Base-by-base conservation (phyloP, 2,797 vertebrate species). In the Sphenopsis melanotis region DNA sequence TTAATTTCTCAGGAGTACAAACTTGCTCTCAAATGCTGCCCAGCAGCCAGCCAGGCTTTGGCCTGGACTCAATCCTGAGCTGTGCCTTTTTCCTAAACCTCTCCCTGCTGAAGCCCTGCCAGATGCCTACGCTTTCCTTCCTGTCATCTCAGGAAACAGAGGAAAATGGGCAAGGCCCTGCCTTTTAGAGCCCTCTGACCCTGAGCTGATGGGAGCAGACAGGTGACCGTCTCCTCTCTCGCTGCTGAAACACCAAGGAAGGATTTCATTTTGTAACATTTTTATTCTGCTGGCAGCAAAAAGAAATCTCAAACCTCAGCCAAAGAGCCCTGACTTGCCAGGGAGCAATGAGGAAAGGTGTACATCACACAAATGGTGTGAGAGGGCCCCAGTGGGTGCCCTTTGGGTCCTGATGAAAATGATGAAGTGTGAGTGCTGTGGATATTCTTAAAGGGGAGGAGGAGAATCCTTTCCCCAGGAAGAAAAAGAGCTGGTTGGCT, bases 61-160 rank as follows among this genome's bases (percentile, higher is more conserved):
- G 90, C 94, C 68, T 52, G 65, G 49, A 84, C 42, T 88, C 93
- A 78, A 74, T 60, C 75, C 81, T 59, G 66, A 82, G 80, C 60
- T 74, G 46, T 42, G 65, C 17, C 89, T 93, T 94, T 91, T 92
- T 87, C 94, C 93, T 70, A 81, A 94, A 76, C 57, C 88, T 83
- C 94, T 75, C 70, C 50, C 34, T 41, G 61, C 70, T 93, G 88
- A 91, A 88, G 72, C 0, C 1, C 50, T 83, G 93, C 89, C 94
- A 96, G 80, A 91, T 94, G 61, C 91, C 92, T 80, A 36, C 0
- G 1, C 56, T 83, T 68, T 63, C 74, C 64, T 89, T 96, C 81
- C 80, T 88, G 88, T 27, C 94, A 93, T 61, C 89, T 84, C 75
- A 39, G 68, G 75, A 93, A 90, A 84, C 61, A 27, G 20, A 83